Percentiles rank a stretch among this genome's conserved stretches.
These are phyloP conservation scores for Hypomecis atomaria DNA, from an alignment of 2,888 invertebrate species.

Conservation along the genomic window DNA sequence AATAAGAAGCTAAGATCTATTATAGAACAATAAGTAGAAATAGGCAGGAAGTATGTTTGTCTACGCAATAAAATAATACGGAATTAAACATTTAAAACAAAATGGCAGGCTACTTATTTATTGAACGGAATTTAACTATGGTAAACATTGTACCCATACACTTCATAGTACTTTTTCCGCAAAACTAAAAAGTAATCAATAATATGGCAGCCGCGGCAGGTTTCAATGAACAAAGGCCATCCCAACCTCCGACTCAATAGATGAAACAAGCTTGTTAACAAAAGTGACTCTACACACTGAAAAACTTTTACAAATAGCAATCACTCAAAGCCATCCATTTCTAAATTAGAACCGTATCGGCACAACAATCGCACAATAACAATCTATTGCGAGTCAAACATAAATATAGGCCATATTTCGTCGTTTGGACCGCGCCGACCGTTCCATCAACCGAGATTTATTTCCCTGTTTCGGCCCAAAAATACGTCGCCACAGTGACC, in stretches of 20 bases:
- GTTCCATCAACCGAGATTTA: slow-evolving; percentile 47
- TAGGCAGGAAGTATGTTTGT: too few species aligned
- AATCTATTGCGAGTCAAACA: slow-evolving; percentile 46
- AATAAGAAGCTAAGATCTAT: too few species aligned
- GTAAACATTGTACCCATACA: too few species aligned
- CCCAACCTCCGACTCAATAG: slow-evolving; percentile 1
- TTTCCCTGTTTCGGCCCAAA: slow-evolving; percentile 44
- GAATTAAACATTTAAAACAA: too few species aligned
- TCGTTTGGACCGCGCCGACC: slow-evolving; percentile 41
- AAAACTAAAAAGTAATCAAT: neutral
- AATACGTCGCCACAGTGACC: slow-evolving; percentile 45
- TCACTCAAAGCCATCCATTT: slow-evolving; percentile 45
- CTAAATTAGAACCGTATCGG: slow-evolving; percentile 46
- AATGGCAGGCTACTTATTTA: neutral
- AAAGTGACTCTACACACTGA: slow-evolving; percentile 29
- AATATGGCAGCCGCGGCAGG: neutral
- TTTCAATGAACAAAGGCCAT: slow-evolving; percentile 6
- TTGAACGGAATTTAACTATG: neutral
- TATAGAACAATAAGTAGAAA: too few species aligned
- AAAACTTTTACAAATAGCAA: slow-evolving; percentile 41
- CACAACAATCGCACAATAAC: slow-evolving; percentile 47
- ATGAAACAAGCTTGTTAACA: slow-evolving; percentile 20
- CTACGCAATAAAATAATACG: too few species aligned
- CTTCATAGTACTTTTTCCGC: neutral
- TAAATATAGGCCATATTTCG: slow-evolving; percentile 47